phyloP scores from a whole-genome alignment of 2,797 vertebrate genomes.

The Rhinella marina region DNA sequence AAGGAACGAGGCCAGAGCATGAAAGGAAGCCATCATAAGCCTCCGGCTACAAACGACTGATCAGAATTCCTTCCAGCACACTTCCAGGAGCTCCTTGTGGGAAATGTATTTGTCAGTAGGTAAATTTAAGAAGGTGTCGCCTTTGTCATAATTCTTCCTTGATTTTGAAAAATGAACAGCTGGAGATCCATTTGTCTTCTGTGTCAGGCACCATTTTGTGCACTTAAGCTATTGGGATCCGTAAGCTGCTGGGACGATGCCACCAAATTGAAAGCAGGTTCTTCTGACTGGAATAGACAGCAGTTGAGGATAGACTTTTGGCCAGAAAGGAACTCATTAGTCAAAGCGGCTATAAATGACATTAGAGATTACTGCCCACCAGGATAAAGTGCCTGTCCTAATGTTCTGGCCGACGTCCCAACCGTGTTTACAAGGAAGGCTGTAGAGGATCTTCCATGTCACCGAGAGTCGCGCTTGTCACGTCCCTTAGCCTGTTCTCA shows the following conservation, averaged over 20 bases:
- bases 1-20: background rate
- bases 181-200: slow-evolving; percentile 72
- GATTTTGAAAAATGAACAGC: slow-evolving; percentile 64
- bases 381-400: slow-evolving; percentile 74
- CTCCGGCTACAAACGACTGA: background rate
- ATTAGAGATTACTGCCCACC: slow-evolving; percentile 81
- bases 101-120: slow-evolving; percentile 61
- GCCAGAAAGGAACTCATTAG: slow-evolving; percentile 86
- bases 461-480: background rate
- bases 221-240: slow-evolving; percentile 75
- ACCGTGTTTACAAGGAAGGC: slow-evolving; percentile 73
- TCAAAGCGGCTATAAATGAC: slow-evolving; percentile 89
- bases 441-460: slow-evolving; percentile 47
- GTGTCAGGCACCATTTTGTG: slow-evolving; percentile 65
- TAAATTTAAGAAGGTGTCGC: slow-evolving; percentile 70
- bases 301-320: slow-evolving; percentile 74
- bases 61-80: background rate
- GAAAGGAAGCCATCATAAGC: background rate
- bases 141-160: slow-evolving; percentile 69
- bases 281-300: slow-evolving; percentile 73
- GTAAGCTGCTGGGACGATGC: slow-evolving; percentile 71
- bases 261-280: slow-evolving; percentile 71
- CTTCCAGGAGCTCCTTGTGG: background rate
- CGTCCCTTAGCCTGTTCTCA: background rate
- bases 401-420: slow-evolving; percentile 81